phyloP scores from a whole-genome alignment of 2,113 vertebrate species.

The Notothenia rossii region DNA sequence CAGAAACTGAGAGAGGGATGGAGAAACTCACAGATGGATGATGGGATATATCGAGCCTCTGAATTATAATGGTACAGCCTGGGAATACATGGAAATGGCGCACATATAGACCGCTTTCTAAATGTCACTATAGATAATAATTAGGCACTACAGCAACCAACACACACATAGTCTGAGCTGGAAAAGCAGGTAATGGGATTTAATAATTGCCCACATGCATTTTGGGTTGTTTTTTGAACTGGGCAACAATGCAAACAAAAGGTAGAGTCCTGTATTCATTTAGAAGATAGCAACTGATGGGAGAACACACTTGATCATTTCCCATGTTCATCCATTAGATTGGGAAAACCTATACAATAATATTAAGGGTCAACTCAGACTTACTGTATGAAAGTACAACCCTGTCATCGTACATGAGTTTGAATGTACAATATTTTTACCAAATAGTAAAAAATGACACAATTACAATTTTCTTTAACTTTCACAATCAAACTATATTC shows the following conservation, averaged over 20 bases:
- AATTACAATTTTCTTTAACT: neutral
- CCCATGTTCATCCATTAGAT: neutral
- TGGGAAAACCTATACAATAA: constrained; percentile 1
- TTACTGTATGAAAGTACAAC: neutral
- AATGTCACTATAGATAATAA: constrained; percentile 48
- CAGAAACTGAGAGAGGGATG: constrained; percentile 28
- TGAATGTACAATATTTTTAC: neutral
- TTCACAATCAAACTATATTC: neutral
- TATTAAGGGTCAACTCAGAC: neutral
- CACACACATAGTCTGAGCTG: constrained; percentile 23
- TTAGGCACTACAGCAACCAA: constrained; percentile 19
- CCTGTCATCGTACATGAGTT: neutral
- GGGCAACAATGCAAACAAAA: neutral
- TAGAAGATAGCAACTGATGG: neutral
- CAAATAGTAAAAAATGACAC: neutral
- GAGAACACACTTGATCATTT: constrained; percentile 8
- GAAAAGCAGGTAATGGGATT: constrained; percentile 25
- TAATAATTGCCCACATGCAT: constrained; percentile 1
- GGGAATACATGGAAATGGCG: neutral
- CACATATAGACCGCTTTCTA: constrained; percentile 28
- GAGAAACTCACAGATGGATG: constrained; percentile 51
- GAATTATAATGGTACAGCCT: constrained; percentile 46
- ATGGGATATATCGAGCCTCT: constrained; percentile 29
- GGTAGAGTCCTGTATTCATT: neutral
- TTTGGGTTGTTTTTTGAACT: neutral